Evolutionary conservation across 2,797 vertebrate genomes (phyloP).

Genomic region (Sphenopsis melanotis): DNA sequence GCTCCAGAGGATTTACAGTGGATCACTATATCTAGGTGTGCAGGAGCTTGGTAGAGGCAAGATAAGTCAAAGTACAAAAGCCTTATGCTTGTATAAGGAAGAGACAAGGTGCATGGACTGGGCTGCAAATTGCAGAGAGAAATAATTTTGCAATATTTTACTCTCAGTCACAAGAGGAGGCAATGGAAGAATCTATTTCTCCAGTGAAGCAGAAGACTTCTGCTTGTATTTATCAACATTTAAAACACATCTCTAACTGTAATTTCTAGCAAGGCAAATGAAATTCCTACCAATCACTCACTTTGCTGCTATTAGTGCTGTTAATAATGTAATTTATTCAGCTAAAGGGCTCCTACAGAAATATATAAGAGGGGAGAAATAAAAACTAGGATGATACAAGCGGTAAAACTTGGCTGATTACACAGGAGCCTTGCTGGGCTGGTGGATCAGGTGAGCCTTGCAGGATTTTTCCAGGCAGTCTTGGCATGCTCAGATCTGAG

Average conservation of each 20-base stretch:
- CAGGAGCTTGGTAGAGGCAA: background rate
- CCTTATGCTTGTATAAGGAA: background rate
- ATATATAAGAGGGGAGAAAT: background rate
- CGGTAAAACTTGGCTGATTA: background rate
- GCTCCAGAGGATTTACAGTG: background rate
- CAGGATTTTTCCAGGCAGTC: background rate
- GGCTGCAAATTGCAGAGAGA: background rate
- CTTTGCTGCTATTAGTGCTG: background rate
- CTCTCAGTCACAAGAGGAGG: background rate
- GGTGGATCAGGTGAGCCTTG: background rate
- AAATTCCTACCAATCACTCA: slow-evolving; percentile 24
- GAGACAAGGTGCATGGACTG: background rate
- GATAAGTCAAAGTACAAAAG: background rate
- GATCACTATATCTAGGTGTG: background rate
- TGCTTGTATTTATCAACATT: slow-evolving; percentile 27
- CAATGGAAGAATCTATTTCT: background rate
- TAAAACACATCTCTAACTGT: background rate
- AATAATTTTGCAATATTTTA: background rate
- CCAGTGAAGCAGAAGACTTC: background rate
- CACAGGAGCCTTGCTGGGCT: background rate
- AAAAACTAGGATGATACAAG: background rate
- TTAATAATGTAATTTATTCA: slow-evolving; percentile 37
- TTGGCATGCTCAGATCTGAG: background rate
- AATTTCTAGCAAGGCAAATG: background rate
- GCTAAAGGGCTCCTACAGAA: background rate